Evolutionary conservation across 2,888 invertebrate genomes (phyloP), one percentile per base, ranked within the genome.

Genomic region (Ochropacha duplaris): DNA sequence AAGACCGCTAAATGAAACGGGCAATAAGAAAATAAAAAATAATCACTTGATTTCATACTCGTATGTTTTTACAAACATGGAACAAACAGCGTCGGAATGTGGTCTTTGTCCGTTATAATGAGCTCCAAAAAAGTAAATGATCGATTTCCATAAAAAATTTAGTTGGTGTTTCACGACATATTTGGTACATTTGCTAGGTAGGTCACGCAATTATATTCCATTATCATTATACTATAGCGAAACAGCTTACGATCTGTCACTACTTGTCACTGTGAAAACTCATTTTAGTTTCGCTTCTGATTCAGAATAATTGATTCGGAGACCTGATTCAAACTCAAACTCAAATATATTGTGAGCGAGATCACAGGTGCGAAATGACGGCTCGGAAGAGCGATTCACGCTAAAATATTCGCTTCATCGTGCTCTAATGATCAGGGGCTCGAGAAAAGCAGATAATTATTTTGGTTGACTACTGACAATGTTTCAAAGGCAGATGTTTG

Each of bases 401-500:
- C 68, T 71, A 77, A 77, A 81, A 76, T 71, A 75, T 74, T 74
- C 79, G 75, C 79, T 74, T 73, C 79, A 76, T 77, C 76, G 72
- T 73, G 62, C 74, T 76, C 34, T 78, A 77, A 80, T 76, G 76
- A 80, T 78, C 71, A 68, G 71, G 80, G 80, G 80, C 69, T 64
- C 58, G 69, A 9, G 58, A 61, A 56, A 65, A 71, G 72, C 65
- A 83, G 79, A 83, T 86, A 86, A 87, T 87, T 84, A 87, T 81
- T 83, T 81, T 77, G 74, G 73, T 79, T 79, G 74, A 83, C 76
- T 77, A 76, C 77, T 71, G 76, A 74, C 81, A 78, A 77, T 79
- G 78, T 80, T 75, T 81, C 78, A 75, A 77, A 78, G 74, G 71
- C 84, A 83, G 81, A 80, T 82, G 82, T 79, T 81, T 81, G 78